These are phyloP conservation scores for Harpalus rufipes DNA, from an alignment of 2,888 invertebrate species.

Conservation along the genomic window DNA sequence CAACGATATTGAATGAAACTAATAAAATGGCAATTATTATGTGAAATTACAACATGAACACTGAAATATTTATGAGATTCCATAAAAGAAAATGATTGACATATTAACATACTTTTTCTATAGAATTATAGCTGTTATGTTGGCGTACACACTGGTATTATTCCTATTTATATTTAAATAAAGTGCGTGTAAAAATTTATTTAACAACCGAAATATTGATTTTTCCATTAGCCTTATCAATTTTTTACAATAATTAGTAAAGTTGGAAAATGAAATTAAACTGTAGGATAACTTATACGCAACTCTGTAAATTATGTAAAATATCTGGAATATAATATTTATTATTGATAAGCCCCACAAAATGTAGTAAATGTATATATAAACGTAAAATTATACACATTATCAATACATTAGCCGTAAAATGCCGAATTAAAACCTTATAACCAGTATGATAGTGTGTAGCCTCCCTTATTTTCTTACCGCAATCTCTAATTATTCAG, in stretches of 20 bases:
- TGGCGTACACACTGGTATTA: background rate
- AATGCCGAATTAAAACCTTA: constrained; percentile 24
- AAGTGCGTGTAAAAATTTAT: constrained; percentile 36
- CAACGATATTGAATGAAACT: no score
- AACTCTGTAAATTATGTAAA: constrained; percentile 7
- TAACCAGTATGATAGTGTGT: constrained; percentile 15
- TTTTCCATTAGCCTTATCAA: constrained; percentile 37
- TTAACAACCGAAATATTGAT: constrained; percentile 14
- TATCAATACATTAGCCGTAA: background rate
- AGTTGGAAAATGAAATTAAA: constrained; percentile 36
- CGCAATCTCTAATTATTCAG: constrained; percentile 42
- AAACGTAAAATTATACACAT: background rate
- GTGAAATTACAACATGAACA: background rate
- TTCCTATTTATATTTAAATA: constrained; percentile 13
- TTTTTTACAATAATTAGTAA: constrained; percentile 41
- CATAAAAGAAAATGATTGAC: background rate
- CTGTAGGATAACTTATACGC: constrained; percentile 16
- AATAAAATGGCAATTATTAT: background rate
- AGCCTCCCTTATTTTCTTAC: constrained; percentile 10
- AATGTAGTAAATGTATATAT: background rate
- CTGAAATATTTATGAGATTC: background rate
- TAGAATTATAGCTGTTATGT: background rate
- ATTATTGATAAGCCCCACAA: background rate
- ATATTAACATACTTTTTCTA: background rate
- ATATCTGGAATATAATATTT: background rate